A percentile compares a stretch with the other conserved stretches of the same genome.
Conservation (phyloP, 2,888 invertebrate species). For the Pollenia angustigena region DNA sequence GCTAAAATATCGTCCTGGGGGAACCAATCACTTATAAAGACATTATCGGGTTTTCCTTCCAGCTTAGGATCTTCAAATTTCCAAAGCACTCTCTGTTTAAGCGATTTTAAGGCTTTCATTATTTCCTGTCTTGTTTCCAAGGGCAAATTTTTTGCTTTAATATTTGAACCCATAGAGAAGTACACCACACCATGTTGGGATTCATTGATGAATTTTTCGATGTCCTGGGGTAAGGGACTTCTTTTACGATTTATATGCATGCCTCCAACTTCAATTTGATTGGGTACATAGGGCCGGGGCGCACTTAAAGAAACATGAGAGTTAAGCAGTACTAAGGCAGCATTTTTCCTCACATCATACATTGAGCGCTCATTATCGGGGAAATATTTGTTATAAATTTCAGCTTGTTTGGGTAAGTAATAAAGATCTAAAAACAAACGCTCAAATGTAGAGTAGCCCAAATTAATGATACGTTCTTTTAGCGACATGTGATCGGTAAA, state of each 20-base stretch:
- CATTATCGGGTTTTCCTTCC: constrained; percentile 81
- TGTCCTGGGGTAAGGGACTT: constrained; percentile 79
- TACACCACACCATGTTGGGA: constrained; percentile 84
- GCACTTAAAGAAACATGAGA: constrained; percentile 81
- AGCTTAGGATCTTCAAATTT: constrained; percentile 83
- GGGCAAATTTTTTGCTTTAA: constrained; percentile 78
- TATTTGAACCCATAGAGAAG: constrained; percentile 84
- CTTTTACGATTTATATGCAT: constrained; percentile 80
- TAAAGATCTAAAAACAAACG: constrained; percentile 56
- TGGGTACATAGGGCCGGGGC: constrained; percentile 81
- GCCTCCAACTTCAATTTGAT: constrained; percentile 83
- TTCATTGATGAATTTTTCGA: constrained; percentile 82
- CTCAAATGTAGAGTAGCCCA: constrained; percentile 72
- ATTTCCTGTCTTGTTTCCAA: constrained; percentile 76
- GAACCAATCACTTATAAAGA: constrained; percentile 84
- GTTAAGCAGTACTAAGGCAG: constrained; percentile 80
- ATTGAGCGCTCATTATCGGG: constrained; percentile 75
- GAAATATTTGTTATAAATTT: constrained; percentile 75
- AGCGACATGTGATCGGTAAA: constrained; percentile 82
- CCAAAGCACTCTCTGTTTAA: constrained; percentile 83
- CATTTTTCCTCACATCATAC: constrained; percentile 76
- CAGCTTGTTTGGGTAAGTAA: constrained; percentile 61
- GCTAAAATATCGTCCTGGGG: constrained; percentile 84
- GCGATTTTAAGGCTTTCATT: constrained; percentile 75
- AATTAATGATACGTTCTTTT: constrained; percentile 80